Evolutionary conservation across 2,797 vertebrate species (phyloP).

Genomic region (Anguilla marmorata): DNA sequence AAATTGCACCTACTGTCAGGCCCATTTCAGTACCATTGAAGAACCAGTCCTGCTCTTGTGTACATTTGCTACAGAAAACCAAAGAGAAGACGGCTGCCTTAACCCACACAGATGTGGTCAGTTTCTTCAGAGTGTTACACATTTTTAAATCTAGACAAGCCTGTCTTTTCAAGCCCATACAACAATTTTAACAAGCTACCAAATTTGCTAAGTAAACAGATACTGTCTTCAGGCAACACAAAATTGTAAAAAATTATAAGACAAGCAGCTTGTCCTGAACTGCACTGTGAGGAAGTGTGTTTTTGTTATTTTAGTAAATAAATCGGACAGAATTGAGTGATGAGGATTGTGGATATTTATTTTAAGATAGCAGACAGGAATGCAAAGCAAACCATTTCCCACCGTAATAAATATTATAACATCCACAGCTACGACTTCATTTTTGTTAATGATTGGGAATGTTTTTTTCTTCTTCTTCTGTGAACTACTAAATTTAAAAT

Average conservation of each 20-base stretch:
- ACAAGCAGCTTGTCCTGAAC: background rate
- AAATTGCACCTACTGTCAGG: background rate
- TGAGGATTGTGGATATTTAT: background rate
- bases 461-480: background rate
- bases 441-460: background rate
- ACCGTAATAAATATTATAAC: background rate
- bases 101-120: background rate
- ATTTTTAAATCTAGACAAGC: background rate
- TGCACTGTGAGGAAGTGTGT: background rate
- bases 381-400: background rate
- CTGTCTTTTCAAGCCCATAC: background rate
- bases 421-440: background rate
- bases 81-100: background rate
- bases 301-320: background rate
- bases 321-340: background rate
- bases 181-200: slow-evolving; percentile 5
- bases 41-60: background rate
- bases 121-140: background rate
- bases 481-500: background rate
- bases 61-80: background rate
- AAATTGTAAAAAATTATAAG: background rate
- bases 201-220: background rate
- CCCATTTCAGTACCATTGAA: background rate
- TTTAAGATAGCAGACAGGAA: background rate
- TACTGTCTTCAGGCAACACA: background rate